Conservation (phyloP, 1,140 invertebrate genomes). For the Asobara japonica region DNA sequence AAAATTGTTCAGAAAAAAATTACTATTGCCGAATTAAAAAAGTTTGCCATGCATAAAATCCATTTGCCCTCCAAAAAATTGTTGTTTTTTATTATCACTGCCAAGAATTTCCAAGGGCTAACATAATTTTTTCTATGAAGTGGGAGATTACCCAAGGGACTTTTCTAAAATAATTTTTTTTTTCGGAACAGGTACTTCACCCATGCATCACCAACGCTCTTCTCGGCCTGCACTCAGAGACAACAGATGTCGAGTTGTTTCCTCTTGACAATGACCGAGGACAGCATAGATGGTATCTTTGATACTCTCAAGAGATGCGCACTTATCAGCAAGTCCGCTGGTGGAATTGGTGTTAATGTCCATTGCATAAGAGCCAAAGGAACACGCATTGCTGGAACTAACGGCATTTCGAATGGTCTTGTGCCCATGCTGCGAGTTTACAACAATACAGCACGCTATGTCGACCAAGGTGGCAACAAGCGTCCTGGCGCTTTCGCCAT, state of each 20-base stretch:
- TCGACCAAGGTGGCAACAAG: constrained; percentile 98
- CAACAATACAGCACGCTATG: constrained; percentile 96
- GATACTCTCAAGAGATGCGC: constrained; percentile 95
- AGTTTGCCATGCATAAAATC: too few species aligned
- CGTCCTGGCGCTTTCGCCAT: constrained; percentile 99
- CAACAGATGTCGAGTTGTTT: constrained; percentile 98
- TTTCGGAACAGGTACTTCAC: too few species aligned
- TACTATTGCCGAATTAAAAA: too few species aligned
- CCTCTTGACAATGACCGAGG: constrained; percentile 92
- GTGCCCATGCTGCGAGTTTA: constrained; percentile 97
- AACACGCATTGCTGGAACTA: constrained; percentile 92
- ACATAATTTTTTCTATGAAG: too few species aligned
- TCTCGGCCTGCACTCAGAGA: constrained; percentile 90
- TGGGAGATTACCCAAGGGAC: too few species aligned
- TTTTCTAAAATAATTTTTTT: too few species aligned
- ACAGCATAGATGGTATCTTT: constrained; percentile 99
- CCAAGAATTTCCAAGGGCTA: too few species aligned
- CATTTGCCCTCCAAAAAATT: too few species aligned
- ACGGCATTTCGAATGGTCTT: constrained; percentile 95
- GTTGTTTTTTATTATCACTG: too few species aligned
- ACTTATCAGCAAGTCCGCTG: constrained; percentile 95
- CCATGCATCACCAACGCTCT: constrained; percentile 97
- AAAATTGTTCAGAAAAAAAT: too few species aligned
- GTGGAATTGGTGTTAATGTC: constrained; percentile 96
- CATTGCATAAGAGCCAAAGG: constrained; percentile 96